Base-by-base conservation (phyloP, 2,888 invertebrate species). In the Diachrysia chrysitis region DNA sequence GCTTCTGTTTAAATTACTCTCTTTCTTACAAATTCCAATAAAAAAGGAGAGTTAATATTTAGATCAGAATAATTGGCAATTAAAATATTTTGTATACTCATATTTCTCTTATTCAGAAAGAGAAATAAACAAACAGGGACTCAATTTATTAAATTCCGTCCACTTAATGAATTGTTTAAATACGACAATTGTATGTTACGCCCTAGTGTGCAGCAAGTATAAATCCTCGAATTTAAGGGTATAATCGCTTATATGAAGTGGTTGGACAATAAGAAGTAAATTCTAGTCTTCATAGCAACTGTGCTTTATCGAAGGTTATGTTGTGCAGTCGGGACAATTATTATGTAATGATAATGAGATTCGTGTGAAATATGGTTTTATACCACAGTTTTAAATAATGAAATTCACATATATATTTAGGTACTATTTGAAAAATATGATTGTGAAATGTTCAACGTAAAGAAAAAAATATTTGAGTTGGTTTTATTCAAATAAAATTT, bases 191-290 rank as follows among this genome's bases (percentile, higher is more conserved):
- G 19, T 51, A 19, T 55, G 63, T 73, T 71, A 69, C 66, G 66
- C 58, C 58, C 21, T 71, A 81, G 59, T 68, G 59, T 53, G 23
- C 35, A 62, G 69, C 54, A 71, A 58, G 71, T 63, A 66, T 66
- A 74, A 89, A 89, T 88, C 88, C 94, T 94, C 94, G 94, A 94
- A 94, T 94, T 92, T 94, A 93, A 92, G 92, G 85, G 85, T 89
- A 86, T 87, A 88, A 83, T 88, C 86, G 89, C 89, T 89, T 89
- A 85, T 89, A 90, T 89, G 86, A 89, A 92, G 93, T 91, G 92
- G 89, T 89, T 89, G 89, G 94, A 95, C 95, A 95, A 95, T 95
- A 95, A 94, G 88, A 90, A 88, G 84, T 76, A 83, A 88, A 90
- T 88, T 94, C 94, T 95, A 95, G 94, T 95, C 94, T 91, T 84